Evolutionary conservation across 2,888 invertebrate species (phyloP).

Genomic region (Nephrotoma flavescens): DNA sequence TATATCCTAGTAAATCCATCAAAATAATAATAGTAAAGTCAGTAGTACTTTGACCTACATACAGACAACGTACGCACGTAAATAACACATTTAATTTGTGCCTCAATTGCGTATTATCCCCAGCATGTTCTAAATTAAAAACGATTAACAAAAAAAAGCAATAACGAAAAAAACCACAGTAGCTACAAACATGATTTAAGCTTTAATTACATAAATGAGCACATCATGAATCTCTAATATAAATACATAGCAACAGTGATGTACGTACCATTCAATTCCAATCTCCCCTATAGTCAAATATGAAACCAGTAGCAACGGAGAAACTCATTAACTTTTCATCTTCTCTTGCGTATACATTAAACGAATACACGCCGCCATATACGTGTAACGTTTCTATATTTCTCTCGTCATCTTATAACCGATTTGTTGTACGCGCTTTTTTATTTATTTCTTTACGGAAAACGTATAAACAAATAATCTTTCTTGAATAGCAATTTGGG

Average conservation of each 20-base stretch:
- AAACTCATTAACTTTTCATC: neutral
- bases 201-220: neutral
- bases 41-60: neutral
- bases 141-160: neutral
- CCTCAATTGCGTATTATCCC: neutral
- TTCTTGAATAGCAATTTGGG: neutral
- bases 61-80: neutral
- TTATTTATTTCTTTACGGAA: neutral
- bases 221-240: neutral
- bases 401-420: neutral
- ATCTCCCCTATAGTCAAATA: neutral
- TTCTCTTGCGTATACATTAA: neutral
- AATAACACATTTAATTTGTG: neutral
- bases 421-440: neutral
- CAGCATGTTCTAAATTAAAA: neutral
- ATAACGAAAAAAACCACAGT: neutral
- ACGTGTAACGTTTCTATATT: neutral
- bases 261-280: neutral
- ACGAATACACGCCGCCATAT: neutral
- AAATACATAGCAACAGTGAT: neutral
- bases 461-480: neutral
- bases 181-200: neutral
- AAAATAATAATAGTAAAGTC: too few relatives aligned
- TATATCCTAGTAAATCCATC: too few relatives aligned
- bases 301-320: neutral